Evolutionary conservation across 2,888 invertebrate species (phyloP).

Genomic region (Theretra japonica): DNA sequence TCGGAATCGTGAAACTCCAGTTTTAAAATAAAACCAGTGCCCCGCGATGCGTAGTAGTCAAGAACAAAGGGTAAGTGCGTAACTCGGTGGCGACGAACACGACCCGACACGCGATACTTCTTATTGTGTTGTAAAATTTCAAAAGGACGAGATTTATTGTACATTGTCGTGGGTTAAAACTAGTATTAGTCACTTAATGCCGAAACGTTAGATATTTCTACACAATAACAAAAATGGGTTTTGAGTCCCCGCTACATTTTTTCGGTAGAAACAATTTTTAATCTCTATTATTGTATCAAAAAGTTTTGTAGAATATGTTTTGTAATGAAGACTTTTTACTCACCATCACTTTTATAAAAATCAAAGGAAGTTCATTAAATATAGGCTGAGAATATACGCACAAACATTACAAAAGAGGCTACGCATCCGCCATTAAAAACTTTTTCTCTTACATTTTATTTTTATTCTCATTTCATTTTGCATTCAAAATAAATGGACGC

Average conservation of each 20-base stretch:
- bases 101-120: not conserved
- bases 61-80: slow-evolving; percentile 6
- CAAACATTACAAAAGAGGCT: not conserved
- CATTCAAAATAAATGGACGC: not conserved
- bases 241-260: not conserved
- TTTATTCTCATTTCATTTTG: not conserved
- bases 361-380: not conserved
- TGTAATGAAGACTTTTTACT: not conserved
- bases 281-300: not conserved
- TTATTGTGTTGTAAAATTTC: not conserved
- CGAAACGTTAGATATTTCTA: not conserved
- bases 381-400: not conserved
- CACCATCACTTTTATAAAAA: not conserved
- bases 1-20: not conserved
- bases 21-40: not conserved
- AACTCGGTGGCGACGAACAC: not conserved
- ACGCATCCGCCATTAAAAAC: slow-evolving; percentile 6
- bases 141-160: not conserved
- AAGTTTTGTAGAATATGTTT: not conserved
- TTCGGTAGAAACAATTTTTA: not conserved
- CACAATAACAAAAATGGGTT: not conserved
- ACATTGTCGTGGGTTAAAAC: not conserved
- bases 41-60: not conserved
- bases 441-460: slow-evolving; percentile 11
- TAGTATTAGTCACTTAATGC: not conserved